These are phyloP conservation scores for Sinelater perroti DNA, from an alignment of 2,888 invertebrate species.

Conservation along the genomic window DNA sequence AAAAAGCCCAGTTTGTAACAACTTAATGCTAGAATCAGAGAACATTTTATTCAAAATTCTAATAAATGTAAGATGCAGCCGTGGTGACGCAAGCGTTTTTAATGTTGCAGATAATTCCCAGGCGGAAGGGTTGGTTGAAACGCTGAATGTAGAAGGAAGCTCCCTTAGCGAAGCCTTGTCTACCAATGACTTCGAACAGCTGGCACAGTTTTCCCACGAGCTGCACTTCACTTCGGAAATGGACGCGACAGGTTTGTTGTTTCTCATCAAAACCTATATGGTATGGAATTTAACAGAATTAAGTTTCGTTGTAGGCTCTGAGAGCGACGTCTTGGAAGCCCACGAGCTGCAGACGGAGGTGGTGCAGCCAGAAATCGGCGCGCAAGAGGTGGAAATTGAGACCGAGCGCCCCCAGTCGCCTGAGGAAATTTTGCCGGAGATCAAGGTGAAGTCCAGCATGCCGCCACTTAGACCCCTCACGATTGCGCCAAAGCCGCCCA, in stretches of 20 bases:
- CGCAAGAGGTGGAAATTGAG: slow-evolving; percentile 56
- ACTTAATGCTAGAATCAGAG: no score
- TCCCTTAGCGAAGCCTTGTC: slow-evolving; percentile 42
- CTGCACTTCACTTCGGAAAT: slow-evolving; percentile 51
- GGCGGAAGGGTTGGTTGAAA: slow-evolving; percentile 50
- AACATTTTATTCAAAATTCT: no score
- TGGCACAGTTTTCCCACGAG: slow-evolving; percentile 55
- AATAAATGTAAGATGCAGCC: no score
- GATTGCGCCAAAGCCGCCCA: slow-evolving; percentile 64
- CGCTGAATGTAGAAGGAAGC: slow-evolving; percentile 49
- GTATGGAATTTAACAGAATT: no score
- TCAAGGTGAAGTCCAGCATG: slow-evolving; percentile 47
- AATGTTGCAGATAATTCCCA: slow-evolving; percentile 45
- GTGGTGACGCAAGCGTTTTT: no score
- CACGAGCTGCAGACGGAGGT: slow-evolving; percentile 50
- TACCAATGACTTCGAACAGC: slow-evolving; percentile 52
- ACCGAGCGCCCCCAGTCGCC: slow-evolving; percentile 50
- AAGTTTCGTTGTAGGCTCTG: slow-evolving; percentile 16
- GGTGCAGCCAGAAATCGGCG: slow-evolving; percentile 51
- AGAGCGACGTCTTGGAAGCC: slow-evolving; percentile 21
- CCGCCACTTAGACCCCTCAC: slow-evolving; percentile 60
- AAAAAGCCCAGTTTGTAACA: no score
- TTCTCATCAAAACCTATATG: neutral
- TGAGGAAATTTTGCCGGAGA: slow-evolving; percentile 52
- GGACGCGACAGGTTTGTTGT: slow-evolving; percentile 50